Evolutionary conservation across 2,113 vertebrate species (phyloP), one percentile per base, ranked within the genome.

Genomic region (Labeo catla): DNA sequence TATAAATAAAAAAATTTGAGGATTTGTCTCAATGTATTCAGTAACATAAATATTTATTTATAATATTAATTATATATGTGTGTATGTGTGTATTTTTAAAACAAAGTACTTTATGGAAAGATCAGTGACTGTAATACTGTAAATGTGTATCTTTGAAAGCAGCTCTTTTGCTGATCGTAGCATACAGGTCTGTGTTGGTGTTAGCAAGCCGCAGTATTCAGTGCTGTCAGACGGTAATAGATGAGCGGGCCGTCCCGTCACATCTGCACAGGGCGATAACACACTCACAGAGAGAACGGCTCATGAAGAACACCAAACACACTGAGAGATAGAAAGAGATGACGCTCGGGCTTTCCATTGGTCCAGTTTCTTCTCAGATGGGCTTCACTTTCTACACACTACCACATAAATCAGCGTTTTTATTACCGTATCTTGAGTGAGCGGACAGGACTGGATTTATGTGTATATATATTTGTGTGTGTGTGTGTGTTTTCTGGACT

Each of bases 321-420:
- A 28, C 28, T 28, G 28, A 21, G 15, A 78, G 43, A 36, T 49
- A 66, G 76, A 85, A 68, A 54, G 65, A 68, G 36, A 81, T 66
- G 65, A n/a, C 57, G 34, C 85, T 23, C 39, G 11, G 21, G 13
- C 1, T 63, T 84, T 61, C 77, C 85, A 61, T 86, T 66, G 34
- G 36, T 74, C 34, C 34, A 83, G 77, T 23, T 59, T 8, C 43
- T 49, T 54, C 61, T 66, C 89, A 90, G 91, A 89, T 76, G 66
- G 72, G 72, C 13, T 16, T 86, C 57, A 43, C 85, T 74, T 28
- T 28, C 28, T 61, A 76, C 80, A 77, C 76, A 47, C 82, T 50
- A 87, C 72, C 39, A 43, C 21, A 13, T 0, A 36, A 87, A 94
- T 94, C 93, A 91, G 90, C 91, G 93, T 93, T 94, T 94, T 93